These are phyloP conservation scores for Cisticola juncidis DNA, from an alignment of 2,113 vertebrate genomes.

Conservation along the genomic window DNA sequence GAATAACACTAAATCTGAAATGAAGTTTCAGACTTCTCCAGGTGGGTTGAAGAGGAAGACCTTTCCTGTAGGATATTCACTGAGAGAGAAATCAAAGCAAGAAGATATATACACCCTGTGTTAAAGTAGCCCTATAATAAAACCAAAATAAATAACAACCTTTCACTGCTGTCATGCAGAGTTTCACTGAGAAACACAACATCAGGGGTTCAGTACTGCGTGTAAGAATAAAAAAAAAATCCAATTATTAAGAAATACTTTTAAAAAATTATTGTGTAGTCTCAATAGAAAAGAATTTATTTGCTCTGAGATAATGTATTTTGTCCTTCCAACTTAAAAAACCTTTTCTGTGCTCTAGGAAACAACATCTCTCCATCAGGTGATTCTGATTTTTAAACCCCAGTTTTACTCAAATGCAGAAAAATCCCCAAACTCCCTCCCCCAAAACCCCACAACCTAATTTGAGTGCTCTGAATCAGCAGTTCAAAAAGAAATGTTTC, in stretches of 20 bases:
- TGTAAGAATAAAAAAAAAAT: neutral
- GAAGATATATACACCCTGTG: rapidly evolving
- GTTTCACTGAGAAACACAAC: neutral
- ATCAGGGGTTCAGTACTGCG: neutral
- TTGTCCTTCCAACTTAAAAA: neutral
- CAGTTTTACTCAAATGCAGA: neutral
- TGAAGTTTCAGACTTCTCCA: neutral
- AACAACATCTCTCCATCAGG: neutral
- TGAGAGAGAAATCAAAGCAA: neutral
- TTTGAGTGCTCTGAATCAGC: neutral
- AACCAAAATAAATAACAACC: neutral
- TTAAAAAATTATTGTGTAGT: neutral
- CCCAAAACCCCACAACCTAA: neutral
- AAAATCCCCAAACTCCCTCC: neutral
- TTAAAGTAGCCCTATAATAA: neutral
- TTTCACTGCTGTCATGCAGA: too few species aligned
- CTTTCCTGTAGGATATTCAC: neutral
- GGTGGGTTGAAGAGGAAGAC: neutral
- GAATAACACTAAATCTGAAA: neutral
- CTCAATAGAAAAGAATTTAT: neutral
- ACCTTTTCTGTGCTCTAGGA: neutral
- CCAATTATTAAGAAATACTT: neutral
- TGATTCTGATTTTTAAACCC: neutral
- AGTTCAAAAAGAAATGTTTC: neutral
- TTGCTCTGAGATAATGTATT: neutral